These are phyloP conservation scores for Sebastes nivosus DNA, from an alignment of 2,797 vertebrate species.

Conservation along the genomic window DNA sequence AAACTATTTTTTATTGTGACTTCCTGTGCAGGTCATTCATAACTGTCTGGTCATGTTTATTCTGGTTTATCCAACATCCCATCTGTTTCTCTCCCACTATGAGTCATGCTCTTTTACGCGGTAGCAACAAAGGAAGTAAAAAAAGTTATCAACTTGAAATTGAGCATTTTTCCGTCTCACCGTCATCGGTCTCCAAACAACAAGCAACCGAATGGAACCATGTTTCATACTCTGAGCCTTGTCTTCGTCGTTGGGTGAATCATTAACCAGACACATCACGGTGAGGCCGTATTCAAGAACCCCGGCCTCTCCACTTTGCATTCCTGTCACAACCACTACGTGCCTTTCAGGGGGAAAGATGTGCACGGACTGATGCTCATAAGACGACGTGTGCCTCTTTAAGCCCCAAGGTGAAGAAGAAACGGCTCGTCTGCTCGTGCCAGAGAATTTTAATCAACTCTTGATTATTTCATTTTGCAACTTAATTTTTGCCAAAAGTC, in stretches of 20 bases:
- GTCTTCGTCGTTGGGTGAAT: slow-evolving; percentile 55
- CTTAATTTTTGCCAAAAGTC: too few relatives aligned
- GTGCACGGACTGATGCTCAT: slow-evolving; percentile 66
- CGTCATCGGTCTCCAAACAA: slow-evolving; percentile 2
- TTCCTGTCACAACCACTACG: slow-evolving; percentile 84
- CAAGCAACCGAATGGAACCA: slow-evolving; percentile 2
- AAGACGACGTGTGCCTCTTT: slow-evolving; percentile 45
- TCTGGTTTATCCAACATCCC: slow-evolving; percentile 6
- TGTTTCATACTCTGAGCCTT: slow-evolving; percentile 2
- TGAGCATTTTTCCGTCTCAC: not conserved
- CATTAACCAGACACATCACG: slow-evolving; percentile 76
- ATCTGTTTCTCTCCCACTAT: not conserved
- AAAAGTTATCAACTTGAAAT: not conserved
- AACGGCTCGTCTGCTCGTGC: slow-evolving; percentile 48
- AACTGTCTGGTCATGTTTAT: slow-evolving; percentile 20
- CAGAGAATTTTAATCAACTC: slow-evolving; percentile 40
- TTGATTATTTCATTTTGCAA: slow-evolving; percentile 7
- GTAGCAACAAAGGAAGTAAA: not conserved
- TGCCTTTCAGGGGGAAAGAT: slow-evolving; percentile 72
- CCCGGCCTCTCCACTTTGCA: slow-evolving; percentile 72
- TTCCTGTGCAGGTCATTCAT: slow-evolving; percentile 13
- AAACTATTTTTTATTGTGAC: slow-evolving; percentile 15
- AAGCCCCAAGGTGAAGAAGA: slow-evolving; percentile 48
- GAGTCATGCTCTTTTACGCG: slow-evolving; percentile 3
- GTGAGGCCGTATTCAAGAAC: slow-evolving; percentile 46